Evolutionary conservation across 2,888 invertebrate species (phyloP).

Genomic region (Plebejus anna): DNA sequence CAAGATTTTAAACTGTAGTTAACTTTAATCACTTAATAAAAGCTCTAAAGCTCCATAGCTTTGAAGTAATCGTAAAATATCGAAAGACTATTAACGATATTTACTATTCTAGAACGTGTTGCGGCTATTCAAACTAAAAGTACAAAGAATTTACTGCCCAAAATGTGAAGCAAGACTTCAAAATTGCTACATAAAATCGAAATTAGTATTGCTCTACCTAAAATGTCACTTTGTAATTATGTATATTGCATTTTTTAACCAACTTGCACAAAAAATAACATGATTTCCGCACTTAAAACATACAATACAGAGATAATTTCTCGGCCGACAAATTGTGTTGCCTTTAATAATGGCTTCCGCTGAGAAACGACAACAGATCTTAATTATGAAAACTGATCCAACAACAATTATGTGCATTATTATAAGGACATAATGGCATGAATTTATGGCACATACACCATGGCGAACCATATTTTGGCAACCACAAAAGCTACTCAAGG

Average conservation of each 20-base stretch:
- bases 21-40: no score
- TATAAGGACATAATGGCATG: neutral
- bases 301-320: neutral
- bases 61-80: neutral
- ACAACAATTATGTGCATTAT: neutral
- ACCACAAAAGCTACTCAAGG: no score
- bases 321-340: neutral
- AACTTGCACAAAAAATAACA: neutral
- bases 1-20: no score
- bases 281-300: neutral
- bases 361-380: neutral
- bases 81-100: neutral
- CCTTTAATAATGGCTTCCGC: neutral
- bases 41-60: neutral
- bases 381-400: neutral
- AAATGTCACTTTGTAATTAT: no score
- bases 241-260: neutral
- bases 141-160: neutral
- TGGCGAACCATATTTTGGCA: no score
- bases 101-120: constrained; percentile 3
- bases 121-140: neutral
- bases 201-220: neutral
- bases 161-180: neutral
- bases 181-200: neutral
- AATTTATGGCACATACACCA: neutral